Conservation (phyloP, 2,888 invertebrate species). For the Lamproptera curius region DNA sequence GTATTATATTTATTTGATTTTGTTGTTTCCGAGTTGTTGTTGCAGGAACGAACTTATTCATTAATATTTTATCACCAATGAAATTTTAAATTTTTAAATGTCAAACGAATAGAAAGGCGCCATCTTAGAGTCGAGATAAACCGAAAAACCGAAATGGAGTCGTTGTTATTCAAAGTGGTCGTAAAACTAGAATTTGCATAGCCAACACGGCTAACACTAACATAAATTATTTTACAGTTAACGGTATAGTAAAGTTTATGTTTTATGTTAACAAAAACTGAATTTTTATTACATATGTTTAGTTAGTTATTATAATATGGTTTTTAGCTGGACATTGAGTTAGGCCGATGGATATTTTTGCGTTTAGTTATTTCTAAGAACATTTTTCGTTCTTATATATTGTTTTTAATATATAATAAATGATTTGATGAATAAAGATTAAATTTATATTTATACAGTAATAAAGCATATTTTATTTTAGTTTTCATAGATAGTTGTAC, state of each 20-base stretch:
- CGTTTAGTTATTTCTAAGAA: too few species aligned
- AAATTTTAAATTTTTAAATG: not conserved
- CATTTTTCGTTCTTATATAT: too few species aligned
- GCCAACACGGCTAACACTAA: constrained; percentile 2
- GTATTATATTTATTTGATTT: too few species aligned
- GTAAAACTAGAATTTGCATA: constrained; percentile 16
- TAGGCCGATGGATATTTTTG: too few species aligned
- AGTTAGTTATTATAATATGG: too few species aligned
- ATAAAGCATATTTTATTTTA: too few species aligned
- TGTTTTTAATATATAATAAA: too few species aligned
- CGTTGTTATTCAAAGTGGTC: constrained; percentile 4
- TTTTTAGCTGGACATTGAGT: too few species aligned
- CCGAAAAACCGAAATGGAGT: not conserved
- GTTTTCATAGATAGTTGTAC: too few species aligned
- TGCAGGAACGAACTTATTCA: not conserved
- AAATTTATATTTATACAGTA: too few species aligned
- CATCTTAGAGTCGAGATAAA: not conserved
- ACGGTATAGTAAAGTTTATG: constrained; percentile 8
- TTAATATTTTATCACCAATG: not conserved
- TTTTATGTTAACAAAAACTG: not conserved
- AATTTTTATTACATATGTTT: too few species aligned
- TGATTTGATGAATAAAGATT: too few species aligned
- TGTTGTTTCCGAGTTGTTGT: not conserved
- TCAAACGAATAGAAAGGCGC: constrained; percentile 6
- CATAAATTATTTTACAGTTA: constrained; percentile 8